A percentile compares a stretch with the other conserved stretches of the same genome.
Evolutionary conservation across 2,888 invertebrate species (phyloP).

Genomic region (Entomobrya proxima): DNA sequence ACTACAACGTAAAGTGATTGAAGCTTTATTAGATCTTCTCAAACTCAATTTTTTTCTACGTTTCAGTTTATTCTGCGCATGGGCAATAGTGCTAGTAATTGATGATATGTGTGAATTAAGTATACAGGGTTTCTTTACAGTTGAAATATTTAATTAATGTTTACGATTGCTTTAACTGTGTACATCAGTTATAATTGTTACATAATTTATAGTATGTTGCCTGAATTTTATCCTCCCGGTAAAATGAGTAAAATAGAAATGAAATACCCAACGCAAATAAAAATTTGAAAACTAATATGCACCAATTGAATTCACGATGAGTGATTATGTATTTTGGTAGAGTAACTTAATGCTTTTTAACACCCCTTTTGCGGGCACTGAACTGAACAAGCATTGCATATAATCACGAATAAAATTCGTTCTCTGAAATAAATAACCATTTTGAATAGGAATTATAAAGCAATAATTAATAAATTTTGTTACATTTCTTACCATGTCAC

Average conservation of each 20-base stretch:
- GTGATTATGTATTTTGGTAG: background rate
- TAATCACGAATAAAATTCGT: no score
- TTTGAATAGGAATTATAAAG: no score
- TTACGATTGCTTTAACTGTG: background rate
- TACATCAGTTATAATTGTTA: background rate
- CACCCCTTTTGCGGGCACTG: background rate
- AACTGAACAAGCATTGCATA: no score
- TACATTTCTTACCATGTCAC: slow-evolving; percentile 22
- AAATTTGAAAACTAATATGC: background rate
- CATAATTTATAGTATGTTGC: background rate
- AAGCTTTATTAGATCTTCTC: no score
- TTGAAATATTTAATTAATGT: slow-evolving; percentile 13
- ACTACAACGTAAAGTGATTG: background rate
- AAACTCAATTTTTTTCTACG: background rate
- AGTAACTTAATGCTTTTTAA: background rate
- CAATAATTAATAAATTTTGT: background rate
- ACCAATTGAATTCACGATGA: background rate
- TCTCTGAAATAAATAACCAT: no score
- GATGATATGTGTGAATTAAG: background rate
- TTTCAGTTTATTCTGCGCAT: slow-evolving; percentile 12
- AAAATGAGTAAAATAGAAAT: background rate
- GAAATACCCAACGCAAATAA: background rate
- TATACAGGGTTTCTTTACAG: background rate
- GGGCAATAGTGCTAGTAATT: slow-evolving; percentile 11
- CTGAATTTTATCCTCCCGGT: background rate